Percentiles rank a stretch among this genome's conserved stretches.
These are phyloP conservation scores for Macrosoma leucophasiata DNA, from an alignment of 2,888 invertebrate genomes.

Conservation along the genomic window DNA sequence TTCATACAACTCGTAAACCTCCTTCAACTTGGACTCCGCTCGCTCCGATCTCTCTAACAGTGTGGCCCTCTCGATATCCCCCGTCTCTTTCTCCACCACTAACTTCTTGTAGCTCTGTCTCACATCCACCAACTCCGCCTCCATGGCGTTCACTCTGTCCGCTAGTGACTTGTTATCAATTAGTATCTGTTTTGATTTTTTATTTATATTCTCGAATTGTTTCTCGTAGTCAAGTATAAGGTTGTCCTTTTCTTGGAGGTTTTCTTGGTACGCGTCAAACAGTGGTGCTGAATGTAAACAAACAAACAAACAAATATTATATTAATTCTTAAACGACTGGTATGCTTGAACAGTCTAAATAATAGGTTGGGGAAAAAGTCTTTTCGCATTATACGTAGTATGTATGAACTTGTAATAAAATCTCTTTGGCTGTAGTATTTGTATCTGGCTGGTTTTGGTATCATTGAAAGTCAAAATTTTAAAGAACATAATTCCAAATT, in stretches of 20 bases:
- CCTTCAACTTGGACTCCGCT: slow-evolving; percentile 83
- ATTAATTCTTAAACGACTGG: too few relatives aligned
- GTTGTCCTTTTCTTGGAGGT: slow-evolving; percentile 83
- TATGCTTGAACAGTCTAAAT: too few relatives aligned
- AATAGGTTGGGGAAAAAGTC: too few relatives aligned
- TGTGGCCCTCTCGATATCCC: slow-evolving; percentile 60
- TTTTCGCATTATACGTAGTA: too few relatives aligned
- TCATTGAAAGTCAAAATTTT: too few relatives aligned
- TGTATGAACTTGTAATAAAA: too few relatives aligned
- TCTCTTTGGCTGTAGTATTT: too few relatives aligned
- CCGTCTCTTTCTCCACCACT: slow-evolving; percentile 61
- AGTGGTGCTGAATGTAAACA: slow-evolving; percentile 80
- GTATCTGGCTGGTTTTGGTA: too few relatives aligned
- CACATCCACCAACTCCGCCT: slow-evolving; percentile 47
- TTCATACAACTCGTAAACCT: slow-evolving; percentile 83
- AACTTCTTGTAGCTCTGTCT: slow-evolving; percentile 61
- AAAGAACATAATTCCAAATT: too few relatives aligned
- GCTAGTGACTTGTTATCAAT: slow-evolving; percentile 81
- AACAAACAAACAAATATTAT: too few relatives aligned
- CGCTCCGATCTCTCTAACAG: slow-evolving; percentile 79
- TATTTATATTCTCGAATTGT: slow-evolving; percentile 82
- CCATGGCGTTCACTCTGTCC: slow-evolving; percentile 42
- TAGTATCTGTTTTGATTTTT: slow-evolving; percentile 81
- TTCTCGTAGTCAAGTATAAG: slow-evolving; percentile 81
- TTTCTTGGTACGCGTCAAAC: slow-evolving; percentile 86